phyloP scores from a whole-genome alignment of 2,888 invertebrate genomes.

The Tenthredo livida region DNA sequence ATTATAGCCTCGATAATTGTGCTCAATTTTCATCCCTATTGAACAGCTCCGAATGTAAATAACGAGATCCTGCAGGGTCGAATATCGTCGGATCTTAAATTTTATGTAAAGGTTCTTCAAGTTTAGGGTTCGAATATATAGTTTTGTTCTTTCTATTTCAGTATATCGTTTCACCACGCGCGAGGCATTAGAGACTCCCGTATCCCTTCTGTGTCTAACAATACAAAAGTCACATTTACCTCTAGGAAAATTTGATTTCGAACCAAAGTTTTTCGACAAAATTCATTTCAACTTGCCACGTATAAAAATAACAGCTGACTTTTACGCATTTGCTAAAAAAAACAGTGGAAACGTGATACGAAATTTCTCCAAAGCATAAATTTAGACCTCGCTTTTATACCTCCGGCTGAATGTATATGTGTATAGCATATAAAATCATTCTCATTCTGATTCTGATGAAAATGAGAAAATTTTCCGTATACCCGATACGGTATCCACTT shows the following conservation, averaged over 20 bases:
- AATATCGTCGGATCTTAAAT: not conserved
- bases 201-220: not conserved
- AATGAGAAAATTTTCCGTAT: not conserved
- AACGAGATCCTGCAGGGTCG: not conserved
- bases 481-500: not conserved
- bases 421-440: not conserved
- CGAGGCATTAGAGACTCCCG: conserved; percentile 1
- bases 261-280: not conserved
- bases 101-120: not conserved
- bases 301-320: conserved; percentile 4
- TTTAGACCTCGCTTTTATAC: not conserved
- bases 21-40: not conserved
- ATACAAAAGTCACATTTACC: not conserved
- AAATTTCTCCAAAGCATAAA: not conserved
- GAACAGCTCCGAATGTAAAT: not conserved
- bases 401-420: not conserved
- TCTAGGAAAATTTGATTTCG: not conserved
- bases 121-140: not conserved
- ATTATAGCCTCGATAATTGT: conserved; percentile 26
- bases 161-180: not conserved
- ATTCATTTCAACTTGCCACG: not conserved
- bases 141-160: conserved; percentile 1
- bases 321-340: conserved; percentile 2
- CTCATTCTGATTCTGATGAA: not conserved
- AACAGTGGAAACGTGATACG: conserved; percentile 9